Conservation (phyloP, 2,888 invertebrate genomes). For the Dusona sp. region DNA sequence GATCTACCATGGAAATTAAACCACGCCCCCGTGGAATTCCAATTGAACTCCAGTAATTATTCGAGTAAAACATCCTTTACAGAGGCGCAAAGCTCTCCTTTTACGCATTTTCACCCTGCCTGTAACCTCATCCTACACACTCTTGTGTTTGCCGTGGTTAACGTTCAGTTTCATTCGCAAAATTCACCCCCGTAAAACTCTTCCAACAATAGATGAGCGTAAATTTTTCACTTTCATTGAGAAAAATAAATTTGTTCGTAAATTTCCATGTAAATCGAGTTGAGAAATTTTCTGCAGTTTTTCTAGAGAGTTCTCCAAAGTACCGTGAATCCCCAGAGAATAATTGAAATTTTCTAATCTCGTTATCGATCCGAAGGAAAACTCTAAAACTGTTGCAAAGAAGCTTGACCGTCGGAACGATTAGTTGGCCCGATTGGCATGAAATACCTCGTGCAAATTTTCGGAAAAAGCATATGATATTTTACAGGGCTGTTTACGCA, state of each 20-base stretch:
- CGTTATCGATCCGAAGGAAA: neutral
- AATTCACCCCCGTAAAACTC: neutral
- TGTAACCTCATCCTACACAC: neutral
- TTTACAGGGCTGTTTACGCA: slow-evolving; percentile 27
- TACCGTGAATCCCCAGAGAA: neutral
- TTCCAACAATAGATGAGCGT: neutral
- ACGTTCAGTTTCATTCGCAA: neutral
- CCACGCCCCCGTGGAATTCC: slow-evolving; percentile 69
- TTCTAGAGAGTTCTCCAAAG: neutral
- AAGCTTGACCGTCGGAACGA: neutral
- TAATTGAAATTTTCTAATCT: slow-evolving; percentile 20
- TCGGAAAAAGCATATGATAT: slow-evolving; percentile 8
- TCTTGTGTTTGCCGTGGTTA: slow-evolving; percentile 17
- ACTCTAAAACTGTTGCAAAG: neutral
- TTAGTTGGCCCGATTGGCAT: neutral
- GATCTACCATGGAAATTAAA: slow-evolving; percentile 65
- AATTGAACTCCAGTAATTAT: slow-evolving; percentile 69
- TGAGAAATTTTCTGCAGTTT: neutral
- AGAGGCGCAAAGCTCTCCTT: slow-evolving; percentile 55
- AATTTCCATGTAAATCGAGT: slow-evolving; percentile 18
- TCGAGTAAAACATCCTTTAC: slow-evolving; percentile 65
- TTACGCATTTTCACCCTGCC: slow-evolving; percentile 44
- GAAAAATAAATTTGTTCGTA: slow-evolving; percentile 9
- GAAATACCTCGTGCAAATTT: slow-evolving; percentile 8
- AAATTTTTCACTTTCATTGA: slow-evolving; percentile 32